Base-by-base conservation (phyloP, 2,113 vertebrate species). In the Brachirus orientalis region DNA sequence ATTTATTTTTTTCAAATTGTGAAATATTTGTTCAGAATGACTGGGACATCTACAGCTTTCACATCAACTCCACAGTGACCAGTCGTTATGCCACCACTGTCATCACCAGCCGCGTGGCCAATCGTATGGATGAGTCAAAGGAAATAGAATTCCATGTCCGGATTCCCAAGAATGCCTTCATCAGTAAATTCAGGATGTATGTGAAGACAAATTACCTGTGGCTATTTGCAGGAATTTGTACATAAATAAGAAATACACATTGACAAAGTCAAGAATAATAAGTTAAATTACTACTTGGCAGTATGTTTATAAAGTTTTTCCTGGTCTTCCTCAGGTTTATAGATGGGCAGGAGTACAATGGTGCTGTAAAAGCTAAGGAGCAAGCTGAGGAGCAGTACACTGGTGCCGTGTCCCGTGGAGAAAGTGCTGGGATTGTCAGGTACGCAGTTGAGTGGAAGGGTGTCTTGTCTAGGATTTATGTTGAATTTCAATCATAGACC, bases 141-240 rank as follows among this genome's bases (percentile, higher is more conserved):
- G 96, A 98, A 89, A 90, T 95, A 16, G 45, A 92, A 73, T 99
- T 98, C 19, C 90, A 96, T 1, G 94, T 99, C 77, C 94, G 90
- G 9, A 96, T 99, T 50, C 96, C 97, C 47, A 99, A 96, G 79
- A 95, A 95, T 6, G 96, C 96, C 77, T 97, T 98, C 91, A 98
- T 99, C 89, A 95, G 93, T 70, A 95, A 95, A 87, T 98, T 98
- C 69, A 95, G 82, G 90, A 95, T 99, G 97, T 98, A 72, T 5
- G 96, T 94, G 63, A 46, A 41, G 0, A 50, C 62, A 47, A 19
- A 3, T 8, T 0, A 9, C 13, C 0, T 52, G 7, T 61, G 10
- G 7, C 47, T n/a, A 18, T 28, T 59, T 0, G 18, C 19, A 58
- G 0, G 4, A 0, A 1, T 61, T 19, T 72, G 0, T 8, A 77